phyloP scores from a whole-genome alignment of 2,113 vertebrate species.

The Diadophis punctatus region DNA sequence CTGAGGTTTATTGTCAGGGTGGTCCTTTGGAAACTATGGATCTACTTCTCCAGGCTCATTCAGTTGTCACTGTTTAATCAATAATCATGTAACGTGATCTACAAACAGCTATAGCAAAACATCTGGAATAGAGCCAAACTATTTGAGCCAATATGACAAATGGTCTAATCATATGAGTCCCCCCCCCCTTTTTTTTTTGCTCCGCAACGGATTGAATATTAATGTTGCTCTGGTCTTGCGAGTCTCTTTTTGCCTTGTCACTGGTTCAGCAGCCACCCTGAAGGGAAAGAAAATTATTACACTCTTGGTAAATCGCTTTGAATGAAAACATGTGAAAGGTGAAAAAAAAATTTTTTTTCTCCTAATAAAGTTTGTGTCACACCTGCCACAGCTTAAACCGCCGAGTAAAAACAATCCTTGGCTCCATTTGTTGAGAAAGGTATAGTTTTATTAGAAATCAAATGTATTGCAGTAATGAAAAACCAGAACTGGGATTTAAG shows the following conservation, averaged over 20 bases:
- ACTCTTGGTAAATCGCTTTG: not conserved
- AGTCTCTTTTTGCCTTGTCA: not conserved
- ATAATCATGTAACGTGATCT: constrained; percentile 1
- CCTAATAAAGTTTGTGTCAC: not conserved
- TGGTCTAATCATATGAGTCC: not conserved
- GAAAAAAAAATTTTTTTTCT: not conserved
- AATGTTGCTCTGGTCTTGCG: not conserved
- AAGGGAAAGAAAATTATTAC: not conserved
- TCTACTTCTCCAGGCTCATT: constrained; percentile 28
- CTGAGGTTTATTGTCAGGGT: constrained; percentile 21
- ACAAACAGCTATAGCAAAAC: not conserved
- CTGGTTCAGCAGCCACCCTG: not conserved
- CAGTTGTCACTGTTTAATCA: constrained; percentile 8
- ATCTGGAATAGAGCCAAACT: not conserved
- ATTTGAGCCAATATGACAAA: not conserved
- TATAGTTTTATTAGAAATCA: not conserved
- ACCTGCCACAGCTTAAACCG: not conserved
- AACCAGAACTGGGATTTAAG: not conserved
- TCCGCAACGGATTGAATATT: not conserved
- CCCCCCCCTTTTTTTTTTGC: too few relatives aligned
- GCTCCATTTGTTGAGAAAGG: not conserved
- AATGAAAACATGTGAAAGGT: not conserved
- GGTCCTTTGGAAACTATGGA: constrained; percentile 41
- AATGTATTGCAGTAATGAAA: not conserved
- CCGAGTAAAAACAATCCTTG: not conserved